These are phyloP conservation scores for Romanogobio albipinnatus DNA, from an alignment of 2,113 vertebrate genomes.

Conservation along the genomic window DNA sequence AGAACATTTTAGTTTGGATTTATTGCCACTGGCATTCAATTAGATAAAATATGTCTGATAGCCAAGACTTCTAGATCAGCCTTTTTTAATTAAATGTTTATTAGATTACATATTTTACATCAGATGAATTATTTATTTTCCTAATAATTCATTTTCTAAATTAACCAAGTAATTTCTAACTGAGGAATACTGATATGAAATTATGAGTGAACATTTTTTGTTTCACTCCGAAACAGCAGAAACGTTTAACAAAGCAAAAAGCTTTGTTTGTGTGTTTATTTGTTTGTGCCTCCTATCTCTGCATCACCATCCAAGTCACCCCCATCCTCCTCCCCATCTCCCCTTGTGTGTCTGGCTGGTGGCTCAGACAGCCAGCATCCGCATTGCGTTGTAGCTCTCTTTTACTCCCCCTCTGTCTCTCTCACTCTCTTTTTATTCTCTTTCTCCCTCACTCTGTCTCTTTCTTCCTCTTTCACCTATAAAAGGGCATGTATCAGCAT, in stretches of 20 bases:
- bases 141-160: background rate
- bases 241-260: slow-evolving; percentile 9
- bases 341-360: slow-evolving; percentile 69
- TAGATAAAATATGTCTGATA: slow-evolving; percentile 20
- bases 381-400: slow-evolving; percentile 74
- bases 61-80: background rate
- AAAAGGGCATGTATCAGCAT: slow-evolving; percentile 71
- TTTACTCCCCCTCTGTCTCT: slow-evolving; percentile 54
- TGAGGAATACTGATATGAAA: background rate
- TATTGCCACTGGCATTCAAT: slow-evolving; percentile 13
- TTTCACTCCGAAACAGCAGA: background rate
- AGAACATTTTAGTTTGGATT: background rate
- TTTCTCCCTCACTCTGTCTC: slow-evolving; percentile 44
- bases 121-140: background rate
- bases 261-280: slow-evolving; percentile 41
- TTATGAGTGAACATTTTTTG: background rate
- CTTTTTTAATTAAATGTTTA: background rate
- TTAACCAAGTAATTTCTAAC: background rate
- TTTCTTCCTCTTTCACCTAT: slow-evolving; percentile 42
- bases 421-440: slow-evolving; percentile 40
- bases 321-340: slow-evolving; percentile 40
- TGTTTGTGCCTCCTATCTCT: slow-evolving; percentile 41
- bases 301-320: slow-evolving; percentile 27
- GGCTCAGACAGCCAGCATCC: slow-evolving; percentile 77
- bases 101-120: background rate